Percentiles rank a stretch among this genome's conserved stretches.
These are phyloP conservation scores for Vidua chalybeata DNA, from an alignment of 2,113 vertebrate genomes.

Conservation along the genomic window DNA sequence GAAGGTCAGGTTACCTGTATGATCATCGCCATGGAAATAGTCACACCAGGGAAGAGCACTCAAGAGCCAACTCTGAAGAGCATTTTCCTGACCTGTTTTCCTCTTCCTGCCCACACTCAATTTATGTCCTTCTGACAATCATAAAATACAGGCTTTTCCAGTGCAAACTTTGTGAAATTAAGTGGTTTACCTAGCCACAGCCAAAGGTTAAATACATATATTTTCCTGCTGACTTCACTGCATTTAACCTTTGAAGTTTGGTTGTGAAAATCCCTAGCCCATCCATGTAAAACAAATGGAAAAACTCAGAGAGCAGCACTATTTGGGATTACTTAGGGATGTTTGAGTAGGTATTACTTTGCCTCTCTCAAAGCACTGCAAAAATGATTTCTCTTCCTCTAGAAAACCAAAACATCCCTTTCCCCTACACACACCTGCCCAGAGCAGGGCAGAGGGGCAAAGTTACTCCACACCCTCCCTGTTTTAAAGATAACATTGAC, in stretches of 20 bases:
- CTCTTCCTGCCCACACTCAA: not conserved
- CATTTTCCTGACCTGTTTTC: conserved; percentile 31
- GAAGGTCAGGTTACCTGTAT: not conserved
- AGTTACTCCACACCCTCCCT: not conserved
- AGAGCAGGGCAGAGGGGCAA: not conserved
- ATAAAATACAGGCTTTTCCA: conserved; percentile 59
- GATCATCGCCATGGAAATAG: not conserved
- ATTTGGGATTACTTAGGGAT: not conserved
- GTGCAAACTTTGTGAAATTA: conserved; percentile 48
- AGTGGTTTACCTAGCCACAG: conserved; percentile 56
- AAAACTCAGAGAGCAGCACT: not conserved
- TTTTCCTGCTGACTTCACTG: conserved; percentile 51
- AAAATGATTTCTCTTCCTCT: not conserved
- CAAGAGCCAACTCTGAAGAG: not conserved
- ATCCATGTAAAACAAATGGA: not conserved
- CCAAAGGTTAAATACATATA: conserved; percentile 63
- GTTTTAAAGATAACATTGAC: not conserved
- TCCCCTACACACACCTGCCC: not conserved
- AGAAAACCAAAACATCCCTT: not conserved
- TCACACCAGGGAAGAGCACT: not conserved
- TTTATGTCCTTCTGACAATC: conserved; percentile 39
- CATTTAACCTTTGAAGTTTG: conserved; percentile 43
- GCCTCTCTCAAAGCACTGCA: not conserved
- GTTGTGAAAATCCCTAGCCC: conserved; percentile 35
- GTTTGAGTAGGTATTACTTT: not conserved